Percentiles rank a stretch among this genome's conserved stretches.
Conservation (phyloP, 2,888 invertebrate genomes). For the Ditula angustiorana region DNA sequence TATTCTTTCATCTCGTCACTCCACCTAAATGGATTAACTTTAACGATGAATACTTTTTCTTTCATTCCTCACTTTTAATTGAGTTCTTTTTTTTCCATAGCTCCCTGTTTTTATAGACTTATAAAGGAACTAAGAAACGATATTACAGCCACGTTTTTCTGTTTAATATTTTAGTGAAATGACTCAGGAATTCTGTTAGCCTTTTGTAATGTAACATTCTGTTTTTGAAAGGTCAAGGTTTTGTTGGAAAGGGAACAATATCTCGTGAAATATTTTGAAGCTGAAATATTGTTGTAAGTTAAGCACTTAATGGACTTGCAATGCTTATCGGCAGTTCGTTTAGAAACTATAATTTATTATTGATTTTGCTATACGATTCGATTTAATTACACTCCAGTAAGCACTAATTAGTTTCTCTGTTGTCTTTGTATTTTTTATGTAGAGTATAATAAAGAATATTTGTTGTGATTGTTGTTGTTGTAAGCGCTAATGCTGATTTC, state of each 20-base stretch:
- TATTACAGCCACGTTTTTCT: slow-evolving; percentile 1
- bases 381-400: no score
- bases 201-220: neutral
- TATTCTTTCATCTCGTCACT: slow-evolving; percentile 28
- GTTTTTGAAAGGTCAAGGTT: slow-evolving; percentile 6
- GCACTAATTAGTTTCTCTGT: no score
- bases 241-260: neutral
- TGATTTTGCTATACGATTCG: no score
- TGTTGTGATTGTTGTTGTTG: no score
- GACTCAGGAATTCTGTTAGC: neutral
- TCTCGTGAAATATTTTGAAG: no score
- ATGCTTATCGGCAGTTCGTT: no score
- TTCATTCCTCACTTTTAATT: slow-evolving; percentile 26
- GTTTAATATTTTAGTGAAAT: slow-evolving; percentile 14
- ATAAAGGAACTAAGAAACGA: slow-evolving; percentile 6
- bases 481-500: no score
- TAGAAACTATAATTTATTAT: no score
- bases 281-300: no score
- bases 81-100: slow-evolving; percentile 2
- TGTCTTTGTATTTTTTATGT: no score
- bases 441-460: no score
- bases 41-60: slow-evolving; percentile 24
- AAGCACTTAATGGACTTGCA: no score
- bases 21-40: slow-evolving; percentile 32
- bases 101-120: slow-evolving; percentile 6